Evolutionary conservation across 2,113 vertebrate species (phyloP).

Genomic region (Aix galericulata): DNA sequence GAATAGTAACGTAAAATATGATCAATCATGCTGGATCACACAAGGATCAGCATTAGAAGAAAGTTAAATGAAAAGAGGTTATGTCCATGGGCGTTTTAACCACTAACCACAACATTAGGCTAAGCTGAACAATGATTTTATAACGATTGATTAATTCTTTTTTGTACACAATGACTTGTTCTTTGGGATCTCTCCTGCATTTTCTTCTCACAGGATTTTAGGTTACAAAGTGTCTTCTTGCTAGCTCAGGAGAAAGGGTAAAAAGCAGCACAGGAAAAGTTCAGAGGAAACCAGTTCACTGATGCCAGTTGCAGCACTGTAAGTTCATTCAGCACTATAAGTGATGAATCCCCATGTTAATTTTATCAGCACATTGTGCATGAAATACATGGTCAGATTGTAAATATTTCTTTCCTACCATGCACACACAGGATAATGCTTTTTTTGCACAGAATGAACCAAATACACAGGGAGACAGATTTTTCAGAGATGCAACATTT

Average conservation of each 20-base stretch:
- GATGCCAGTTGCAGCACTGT: background rate
- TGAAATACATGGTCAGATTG: background rate
- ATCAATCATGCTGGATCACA: background rate
- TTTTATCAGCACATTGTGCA: background rate
- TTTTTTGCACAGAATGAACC: background rate
- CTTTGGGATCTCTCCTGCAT: background rate
- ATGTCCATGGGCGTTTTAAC: background rate
- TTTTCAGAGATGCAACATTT: background rate
- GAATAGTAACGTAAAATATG: background rate
- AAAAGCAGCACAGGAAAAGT: background rate
- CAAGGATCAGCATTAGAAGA: background rate
- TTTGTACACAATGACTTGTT: background rate
- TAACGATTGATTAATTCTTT: background rate
- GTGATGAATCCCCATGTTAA: background rate
- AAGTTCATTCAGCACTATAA: background rate
- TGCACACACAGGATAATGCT: accelerated
- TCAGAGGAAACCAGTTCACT: background rate
- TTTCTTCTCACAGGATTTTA: background rate
- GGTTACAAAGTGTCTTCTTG: background rate
- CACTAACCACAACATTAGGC: background rate
- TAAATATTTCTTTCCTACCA: background rate
- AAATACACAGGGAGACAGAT: background rate
- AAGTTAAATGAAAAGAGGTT: background rate
- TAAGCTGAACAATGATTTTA: background rate
- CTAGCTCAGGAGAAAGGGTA: background rate